Conservation (phyloP, 2,888 invertebrate species). For the Tiliacea citrago region DNA sequence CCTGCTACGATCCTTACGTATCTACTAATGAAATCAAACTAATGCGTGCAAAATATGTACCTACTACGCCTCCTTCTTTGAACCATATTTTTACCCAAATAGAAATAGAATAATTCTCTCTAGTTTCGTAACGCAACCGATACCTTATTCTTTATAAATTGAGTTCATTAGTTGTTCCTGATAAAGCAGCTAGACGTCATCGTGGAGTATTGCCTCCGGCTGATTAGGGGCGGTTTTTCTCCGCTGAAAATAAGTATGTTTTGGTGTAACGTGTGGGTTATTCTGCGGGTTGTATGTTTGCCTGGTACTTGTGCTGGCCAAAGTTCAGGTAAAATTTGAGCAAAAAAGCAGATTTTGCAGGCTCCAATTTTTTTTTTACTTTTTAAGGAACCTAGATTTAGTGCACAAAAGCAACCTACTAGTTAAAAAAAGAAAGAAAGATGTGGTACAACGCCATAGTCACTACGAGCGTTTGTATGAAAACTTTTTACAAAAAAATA, state of each 20-base stretch:
- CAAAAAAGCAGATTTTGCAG: too few species aligned
- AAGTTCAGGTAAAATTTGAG: too few species aligned
- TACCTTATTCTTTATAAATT: conserved; percentile 55
- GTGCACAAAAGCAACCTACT: too few species aligned
- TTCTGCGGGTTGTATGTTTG: conserved; percentile 28
- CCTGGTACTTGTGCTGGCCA: conserved; percentile 29
- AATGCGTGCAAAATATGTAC: not conserved
- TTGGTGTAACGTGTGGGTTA: conserved; percentile 6
- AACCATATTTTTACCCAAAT: conserved; percentile 1
- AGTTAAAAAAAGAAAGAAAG: too few species aligned
- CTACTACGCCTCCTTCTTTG: not conserved
- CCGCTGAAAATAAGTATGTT: conserved; percentile 41
- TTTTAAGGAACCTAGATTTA: too few species aligned
- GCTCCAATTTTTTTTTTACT: too few species aligned
- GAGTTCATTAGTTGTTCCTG: conserved; percentile 62
- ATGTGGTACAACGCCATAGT: too few species aligned
- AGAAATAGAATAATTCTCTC: conserved; percentile 3
- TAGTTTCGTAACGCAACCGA: conserved; percentile 12
- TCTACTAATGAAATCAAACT: not conserved
- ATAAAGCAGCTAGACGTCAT: conserved; percentile 55
- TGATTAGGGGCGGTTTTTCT: conserved; percentile 51
- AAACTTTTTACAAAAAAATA: too few species aligned
- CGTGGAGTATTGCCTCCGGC: conserved; percentile 43
- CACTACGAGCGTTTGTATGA: too few species aligned
- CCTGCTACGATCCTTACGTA: too few species aligned